Evolutionary conservation across 1,140 invertebrate species (phyloP), one percentile per base, ranked within the genome.

Genomic region (Diabrotica undecimpunctata): DNA sequence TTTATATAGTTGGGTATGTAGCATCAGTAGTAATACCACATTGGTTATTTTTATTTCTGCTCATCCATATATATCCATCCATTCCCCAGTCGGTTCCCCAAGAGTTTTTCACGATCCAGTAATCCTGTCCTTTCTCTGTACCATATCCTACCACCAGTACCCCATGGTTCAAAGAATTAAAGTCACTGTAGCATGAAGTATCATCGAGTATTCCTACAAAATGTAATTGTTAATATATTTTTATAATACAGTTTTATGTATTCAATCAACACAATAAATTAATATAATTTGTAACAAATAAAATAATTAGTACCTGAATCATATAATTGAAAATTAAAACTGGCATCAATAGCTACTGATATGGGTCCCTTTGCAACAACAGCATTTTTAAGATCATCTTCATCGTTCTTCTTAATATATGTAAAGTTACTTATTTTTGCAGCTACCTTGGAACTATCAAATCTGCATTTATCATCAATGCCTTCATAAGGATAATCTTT

Each of bases 351-450:
- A 62, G 94, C 95, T 54, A 93, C 85, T 7, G 90, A 85, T 12
- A 92, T 75, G 5, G 96, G 96, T 13, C 96, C 96, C 66, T 89
- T 94, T 53, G 93, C 94, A 66, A 98, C 86, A 68, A 93, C 94
- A 66, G 83, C 76, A 25, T 25, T 25, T 25, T 25, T 25, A 1
- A 25, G 25, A 4, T 25, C 25, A 25, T 25, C 25, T 25, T 25
- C 25, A 25, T 25, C 25, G 25, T 25, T 25, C 25, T 25, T 25
- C 25, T 25, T 25, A 25, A 25, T 25, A 25, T 25, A 25, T 2
- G 25, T 25, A 25, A 25, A 25, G 25, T 25, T 25, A 25, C 25
- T 25, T 2, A 25, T 25, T 25, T 25, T 25, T 25, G 25, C 25
- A 25, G 25, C 25, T 25, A 25, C 25, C 4, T 67, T 87, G 79